A percentile compares a stretch with the other conserved stretches of the same genome.
Conservation (phyloP, 2,113 vertebrate species). For the Peromyscus maniculatus region DNA sequence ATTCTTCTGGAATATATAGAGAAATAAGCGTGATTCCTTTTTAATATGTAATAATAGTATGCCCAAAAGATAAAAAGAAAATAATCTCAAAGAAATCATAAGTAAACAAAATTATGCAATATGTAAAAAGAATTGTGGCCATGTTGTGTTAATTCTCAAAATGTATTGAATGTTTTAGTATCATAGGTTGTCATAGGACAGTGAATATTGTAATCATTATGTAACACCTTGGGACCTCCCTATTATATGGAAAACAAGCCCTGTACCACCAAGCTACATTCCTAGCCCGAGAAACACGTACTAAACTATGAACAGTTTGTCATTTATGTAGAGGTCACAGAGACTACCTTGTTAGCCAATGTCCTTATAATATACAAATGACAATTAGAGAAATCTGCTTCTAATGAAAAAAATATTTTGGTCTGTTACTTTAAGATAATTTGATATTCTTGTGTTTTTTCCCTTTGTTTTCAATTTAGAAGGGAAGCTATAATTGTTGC, state of each 20-base stretch:
- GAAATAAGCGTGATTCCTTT: background rate
- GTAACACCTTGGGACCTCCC: background rate
- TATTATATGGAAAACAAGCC: background rate
- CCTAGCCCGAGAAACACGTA: background rate
- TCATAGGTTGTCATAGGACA: background rate
- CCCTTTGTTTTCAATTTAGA: conserved; percentile 45
- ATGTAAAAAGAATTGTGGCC: background rate
- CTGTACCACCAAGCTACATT: background rate
- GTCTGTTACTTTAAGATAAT: background rate
- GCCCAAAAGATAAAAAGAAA: background rate
- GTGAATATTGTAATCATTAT: background rate
- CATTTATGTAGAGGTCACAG: background rate
- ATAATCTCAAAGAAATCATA: background rate
- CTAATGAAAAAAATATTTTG: background rate
- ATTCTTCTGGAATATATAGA: background rate
- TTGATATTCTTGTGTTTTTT: background rate
- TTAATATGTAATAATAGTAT: background rate
- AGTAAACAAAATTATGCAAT: background rate
- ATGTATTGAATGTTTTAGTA: background rate
- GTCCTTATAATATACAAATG: background rate
- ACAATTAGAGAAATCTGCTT: background rate
- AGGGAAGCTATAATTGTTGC: background rate
- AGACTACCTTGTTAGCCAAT: background rate
- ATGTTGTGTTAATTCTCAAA: background rate
- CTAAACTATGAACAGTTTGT: background rate